A percentile compares a stretch with the other conserved stretches of the same genome.
Evolutionary conservation across 2,113 vertebrate genomes (phyloP).

Genomic region (Catharus bicknelli): DNA sequence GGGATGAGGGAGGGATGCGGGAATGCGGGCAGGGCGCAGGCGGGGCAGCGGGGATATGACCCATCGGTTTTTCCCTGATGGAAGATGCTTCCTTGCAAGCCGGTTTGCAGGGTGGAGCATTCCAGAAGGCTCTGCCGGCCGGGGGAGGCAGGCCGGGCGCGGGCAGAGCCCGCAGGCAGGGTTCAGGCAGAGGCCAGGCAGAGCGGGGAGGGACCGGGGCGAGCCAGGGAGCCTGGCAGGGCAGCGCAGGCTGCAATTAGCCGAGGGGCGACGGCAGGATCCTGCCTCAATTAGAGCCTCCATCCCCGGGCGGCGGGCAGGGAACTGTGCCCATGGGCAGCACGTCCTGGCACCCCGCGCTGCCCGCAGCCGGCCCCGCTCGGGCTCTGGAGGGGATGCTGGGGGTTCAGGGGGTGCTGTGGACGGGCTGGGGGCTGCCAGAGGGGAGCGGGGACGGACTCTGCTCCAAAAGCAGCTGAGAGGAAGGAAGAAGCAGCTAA

Average conservation of each 20-base stretch:
- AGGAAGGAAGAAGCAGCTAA: slow-evolving; percentile 65
- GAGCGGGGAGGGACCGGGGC: neutral
- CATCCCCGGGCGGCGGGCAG: neutral
- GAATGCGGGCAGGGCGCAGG: neutral
- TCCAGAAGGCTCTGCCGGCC: neutral
- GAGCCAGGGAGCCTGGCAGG: slow-evolving; percentile 5
- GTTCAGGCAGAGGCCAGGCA: slow-evolving; percentile 43
- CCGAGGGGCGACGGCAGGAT: neutral
- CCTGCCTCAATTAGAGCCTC: slow-evolving; percentile 38
- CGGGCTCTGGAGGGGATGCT: rapidly evolving
- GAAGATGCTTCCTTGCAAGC: neutral
- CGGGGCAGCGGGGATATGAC: neutral
- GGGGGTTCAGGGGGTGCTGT: neutral
- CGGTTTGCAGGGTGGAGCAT: neutral
- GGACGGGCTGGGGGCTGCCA: neutral
- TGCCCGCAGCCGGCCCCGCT: neutral
- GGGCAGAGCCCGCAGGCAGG: neutral
- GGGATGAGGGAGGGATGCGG: neutral
- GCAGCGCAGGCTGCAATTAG: slow-evolving; percentile 41
- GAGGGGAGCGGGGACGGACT: neutral
- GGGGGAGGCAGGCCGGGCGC: neutral
- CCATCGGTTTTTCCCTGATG: neutral
- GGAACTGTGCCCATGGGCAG: neutral
- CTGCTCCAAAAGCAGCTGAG: slow-evolving; percentile 22
- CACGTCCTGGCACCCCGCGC: neutral